phyloP scores from a whole-genome alignment of 2,888 invertebrate genomes.

The Drosophila koepferae region DNA sequence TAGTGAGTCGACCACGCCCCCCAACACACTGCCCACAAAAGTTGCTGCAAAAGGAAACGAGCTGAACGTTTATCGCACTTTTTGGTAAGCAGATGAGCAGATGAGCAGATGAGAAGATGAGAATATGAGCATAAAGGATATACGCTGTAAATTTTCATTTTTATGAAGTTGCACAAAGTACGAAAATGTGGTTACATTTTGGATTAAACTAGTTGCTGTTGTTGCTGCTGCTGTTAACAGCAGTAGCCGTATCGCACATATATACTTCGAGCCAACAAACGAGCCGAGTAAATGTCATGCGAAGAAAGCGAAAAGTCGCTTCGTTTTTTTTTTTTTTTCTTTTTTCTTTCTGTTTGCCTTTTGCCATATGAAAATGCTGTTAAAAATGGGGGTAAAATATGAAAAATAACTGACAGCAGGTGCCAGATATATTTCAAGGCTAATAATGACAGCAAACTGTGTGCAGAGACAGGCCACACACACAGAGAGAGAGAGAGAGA shows the following conservation, averaged over 20 bases:
- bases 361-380: constrained; percentile 11
- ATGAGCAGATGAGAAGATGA: constrained; percentile 28
- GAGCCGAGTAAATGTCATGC: constrained; percentile 37
- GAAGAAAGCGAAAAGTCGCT: constrained; percentile 42
- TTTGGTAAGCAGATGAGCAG: constrained; percentile 44
- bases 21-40: constrained; percentile 61
- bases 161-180: constrained; percentile 80
- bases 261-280: constrained; percentile 32
- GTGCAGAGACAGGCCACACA: neutral
- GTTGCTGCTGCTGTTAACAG: constrained; percentile 6
- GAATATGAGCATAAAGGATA: constrained; percentile 78
- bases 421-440: constrained; percentile 16
- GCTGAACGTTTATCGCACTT: constrained; percentile 65
- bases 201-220: constrained; percentile 61
- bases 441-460: constrained; percentile 6
- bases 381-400: constrained; percentile 23
- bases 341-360: neutral
- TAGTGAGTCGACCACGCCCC: constrained; percentile 25
- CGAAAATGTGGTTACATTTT: constrained; percentile 78
- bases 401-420: constrained; percentile 7
- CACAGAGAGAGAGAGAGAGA: neutral
- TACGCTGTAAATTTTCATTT: constrained; percentile 80
- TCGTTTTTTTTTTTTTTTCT: constrained; percentile 3
- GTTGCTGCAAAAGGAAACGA: constrained; percentile 63
- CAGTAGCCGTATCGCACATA: constrained; percentile 11